phyloP scores from a whole-genome alignment of 2,113 vertebrate species.

The Oceanites oceanicus region DNA sequence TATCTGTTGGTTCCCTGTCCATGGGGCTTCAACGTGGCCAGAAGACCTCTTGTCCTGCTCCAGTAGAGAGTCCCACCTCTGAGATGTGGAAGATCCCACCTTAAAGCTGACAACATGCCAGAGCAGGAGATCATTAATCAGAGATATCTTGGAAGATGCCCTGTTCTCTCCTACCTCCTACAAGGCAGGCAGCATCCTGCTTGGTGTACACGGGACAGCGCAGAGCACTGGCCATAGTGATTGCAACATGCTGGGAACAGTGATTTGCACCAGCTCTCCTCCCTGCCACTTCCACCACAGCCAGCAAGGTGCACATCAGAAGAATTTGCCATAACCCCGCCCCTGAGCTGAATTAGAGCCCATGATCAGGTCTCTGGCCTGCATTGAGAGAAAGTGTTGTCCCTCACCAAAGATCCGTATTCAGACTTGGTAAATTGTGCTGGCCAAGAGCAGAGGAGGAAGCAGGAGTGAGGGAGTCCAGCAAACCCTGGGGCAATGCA shows the following conservation, averaged over 20 bases:
- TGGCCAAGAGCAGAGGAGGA: neutral
- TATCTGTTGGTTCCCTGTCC: neutral
- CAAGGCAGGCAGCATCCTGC: neutral
- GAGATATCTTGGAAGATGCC: neutral
- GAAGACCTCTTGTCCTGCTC: neutral
- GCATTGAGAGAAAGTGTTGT: neutral
- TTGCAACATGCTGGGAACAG: rapidly evolving
- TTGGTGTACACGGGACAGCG: neutral
- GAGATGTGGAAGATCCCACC: neutral
- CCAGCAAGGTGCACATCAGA: neutral
- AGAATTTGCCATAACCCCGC: neutral
- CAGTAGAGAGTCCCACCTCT: neutral
- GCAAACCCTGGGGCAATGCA: neutral
- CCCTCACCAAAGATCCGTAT: neutral
- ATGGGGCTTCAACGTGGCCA: neutral
- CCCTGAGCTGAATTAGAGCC: neutral
- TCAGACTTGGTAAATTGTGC: neutral
- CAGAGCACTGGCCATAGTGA: neutral
- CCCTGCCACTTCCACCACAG: neutral
- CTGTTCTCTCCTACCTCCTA: neutral
- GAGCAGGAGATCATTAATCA: neutral
- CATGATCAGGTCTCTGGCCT: neutral
- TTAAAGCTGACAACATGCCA: neutral
- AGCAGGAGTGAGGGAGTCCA: neutral
- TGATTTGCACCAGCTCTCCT: neutral